Percentiles rank a stretch among this genome's conserved stretches.
Evolutionary conservation across 1,140 invertebrate genomes (phyloP).

Genomic region (Hylaeus volcanicus): DNA sequence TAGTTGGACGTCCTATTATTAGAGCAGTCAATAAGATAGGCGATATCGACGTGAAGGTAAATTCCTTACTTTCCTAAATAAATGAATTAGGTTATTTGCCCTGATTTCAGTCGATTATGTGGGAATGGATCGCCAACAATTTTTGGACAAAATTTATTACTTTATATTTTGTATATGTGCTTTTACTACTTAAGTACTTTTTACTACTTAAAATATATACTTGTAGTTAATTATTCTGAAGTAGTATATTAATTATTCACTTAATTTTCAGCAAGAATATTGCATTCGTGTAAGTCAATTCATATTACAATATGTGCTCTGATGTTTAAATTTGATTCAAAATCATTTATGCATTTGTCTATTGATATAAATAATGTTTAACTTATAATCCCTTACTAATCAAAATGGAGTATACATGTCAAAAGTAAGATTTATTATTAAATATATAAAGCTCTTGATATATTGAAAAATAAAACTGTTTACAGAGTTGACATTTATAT

Average conservation of each 20-base stretch:
- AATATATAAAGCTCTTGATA: not conserved
- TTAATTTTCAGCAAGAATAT: slow-evolving; percentile 80
- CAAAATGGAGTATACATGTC: slow-evolving; percentile 34
- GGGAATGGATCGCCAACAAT: not conserved
- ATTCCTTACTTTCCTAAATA: slow-evolving; percentile 8
- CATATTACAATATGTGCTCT: slow-evolving; percentile 55
- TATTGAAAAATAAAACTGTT: not conserved
- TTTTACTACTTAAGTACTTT: too few species aligned
- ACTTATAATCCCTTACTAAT: slow-evolving; percentile 51
- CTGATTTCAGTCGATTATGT: not conserved
- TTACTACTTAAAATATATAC: not conserved
- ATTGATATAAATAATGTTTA: slow-evolving; percentile 51
- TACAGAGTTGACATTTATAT: slow-evolving; percentile 23
- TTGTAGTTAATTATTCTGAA: slow-evolving; percentile 12
- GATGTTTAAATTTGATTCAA: slow-evolving; percentile 49
- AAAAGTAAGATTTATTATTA: slow-evolving; percentile 42
- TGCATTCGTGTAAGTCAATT: slow-evolving; percentile 78
- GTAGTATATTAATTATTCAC: slow-evolving; percentile 65
- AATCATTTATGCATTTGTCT: slow-evolving; percentile 45
- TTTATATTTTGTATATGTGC: slow-evolving; percentile 22
- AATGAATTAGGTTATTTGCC: not conserved
- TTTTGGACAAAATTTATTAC: not conserved
- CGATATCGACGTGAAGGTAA: slow-evolving; percentile 99
- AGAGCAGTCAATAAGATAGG: slow-evolving; percentile 98
- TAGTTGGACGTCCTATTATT: slow-evolving; percentile 99